These are phyloP conservation scores for Chrysopilus asiliformis DNA, from an alignment of 2,888 invertebrate genomes.

Conservation along the genomic window DNA sequence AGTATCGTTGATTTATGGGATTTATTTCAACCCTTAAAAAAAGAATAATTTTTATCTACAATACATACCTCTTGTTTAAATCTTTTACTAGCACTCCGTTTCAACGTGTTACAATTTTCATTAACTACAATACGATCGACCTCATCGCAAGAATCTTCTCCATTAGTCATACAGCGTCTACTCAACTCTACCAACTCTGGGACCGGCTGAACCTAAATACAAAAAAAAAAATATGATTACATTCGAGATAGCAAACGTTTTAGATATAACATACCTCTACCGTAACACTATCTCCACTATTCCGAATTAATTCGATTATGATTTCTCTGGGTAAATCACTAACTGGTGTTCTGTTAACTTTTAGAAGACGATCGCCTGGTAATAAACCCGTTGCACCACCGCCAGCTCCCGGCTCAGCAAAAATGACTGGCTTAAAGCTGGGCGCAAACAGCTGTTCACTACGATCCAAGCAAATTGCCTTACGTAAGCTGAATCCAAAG, in stretches of 20 bases:
- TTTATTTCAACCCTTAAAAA: no score
- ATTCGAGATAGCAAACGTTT: not conserved
- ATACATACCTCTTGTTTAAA: conserved; percentile 44
- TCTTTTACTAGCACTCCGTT: conserved; percentile 66
- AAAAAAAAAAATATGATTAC: not conserved
- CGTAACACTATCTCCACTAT: conserved; percentile 66
- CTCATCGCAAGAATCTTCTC: conserved; percentile 9
- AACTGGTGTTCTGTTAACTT: conserved; percentile 78
- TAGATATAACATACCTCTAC: conserved; percentile 54
- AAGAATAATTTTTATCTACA: not conserved
- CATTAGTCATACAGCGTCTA: conserved; percentile 46
- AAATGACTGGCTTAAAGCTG: conserved; percentile 50
- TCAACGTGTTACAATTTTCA: conserved; percentile 56
- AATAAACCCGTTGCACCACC: conserved; percentile 67
- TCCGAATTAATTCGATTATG: conserved; percentile 84
- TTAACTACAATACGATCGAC: conserved; percentile 19
- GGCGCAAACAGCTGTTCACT: conserved; percentile 32
- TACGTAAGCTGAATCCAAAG: conserved; percentile 84
- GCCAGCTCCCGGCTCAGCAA: conserved; percentile 80
- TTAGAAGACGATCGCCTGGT: conserved; percentile 87
- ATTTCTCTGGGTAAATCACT: conserved; percentile 78
- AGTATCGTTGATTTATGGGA: no score
- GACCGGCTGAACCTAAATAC: conserved; percentile 74
- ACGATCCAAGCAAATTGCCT: conserved; percentile 72
- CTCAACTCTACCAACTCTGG: conserved; percentile 85